phyloP scores from a whole-genome alignment of 35 echinoderm and acorn worm species.

The Ophiothrix spiculata region DNA sequence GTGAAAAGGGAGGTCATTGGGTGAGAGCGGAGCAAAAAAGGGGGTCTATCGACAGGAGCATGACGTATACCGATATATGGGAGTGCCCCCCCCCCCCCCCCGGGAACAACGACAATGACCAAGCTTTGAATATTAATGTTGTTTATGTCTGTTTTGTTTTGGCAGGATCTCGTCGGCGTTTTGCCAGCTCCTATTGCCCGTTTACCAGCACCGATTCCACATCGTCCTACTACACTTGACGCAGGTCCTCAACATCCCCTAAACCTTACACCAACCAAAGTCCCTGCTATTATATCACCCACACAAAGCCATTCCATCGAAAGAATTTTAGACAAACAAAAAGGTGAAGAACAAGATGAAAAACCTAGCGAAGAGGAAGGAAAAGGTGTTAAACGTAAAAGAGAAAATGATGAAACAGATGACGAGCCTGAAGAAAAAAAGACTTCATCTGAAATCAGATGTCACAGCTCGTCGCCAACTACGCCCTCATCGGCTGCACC shows the following conservation, averaged over 20 bases:
- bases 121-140: not conserved
- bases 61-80: too few relatives aligned
- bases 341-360: not conserved
- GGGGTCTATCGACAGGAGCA: too few relatives aligned
- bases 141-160: not conserved
- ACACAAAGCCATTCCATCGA: slow-evolving; percentile 17
- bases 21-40: too few relatives aligned
- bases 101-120: too few relatives aligned
- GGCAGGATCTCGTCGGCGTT: slow-evolving; percentile 3
- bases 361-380: slow-evolving; percentile 3
- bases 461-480: not conserved
- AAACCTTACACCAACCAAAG: not conserved
- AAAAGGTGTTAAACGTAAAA: not conserved
- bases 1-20: too few relatives aligned
- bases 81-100: too few relatives aligned
- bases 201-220: slow-evolving; percentile 19
- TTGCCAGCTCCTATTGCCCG: slow-evolving; percentile 30
- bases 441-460: not conserved
- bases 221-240: not conserved
- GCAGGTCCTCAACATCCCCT: not conserved
- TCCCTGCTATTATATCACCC: not conserved
- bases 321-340: slow-evolving; percentile 11
- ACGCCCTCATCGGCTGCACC: not conserved
- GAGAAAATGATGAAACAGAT: slow-evolving; percentile 9
- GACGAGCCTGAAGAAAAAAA: not conserved